Percentiles rank a stretch among this genome's conserved stretches.
These are phyloP conservation scores for Cryptocheilus praepositus DNA, from an alignment of 2,888 invertebrate genomes.

Conservation along the genomic window DNA sequence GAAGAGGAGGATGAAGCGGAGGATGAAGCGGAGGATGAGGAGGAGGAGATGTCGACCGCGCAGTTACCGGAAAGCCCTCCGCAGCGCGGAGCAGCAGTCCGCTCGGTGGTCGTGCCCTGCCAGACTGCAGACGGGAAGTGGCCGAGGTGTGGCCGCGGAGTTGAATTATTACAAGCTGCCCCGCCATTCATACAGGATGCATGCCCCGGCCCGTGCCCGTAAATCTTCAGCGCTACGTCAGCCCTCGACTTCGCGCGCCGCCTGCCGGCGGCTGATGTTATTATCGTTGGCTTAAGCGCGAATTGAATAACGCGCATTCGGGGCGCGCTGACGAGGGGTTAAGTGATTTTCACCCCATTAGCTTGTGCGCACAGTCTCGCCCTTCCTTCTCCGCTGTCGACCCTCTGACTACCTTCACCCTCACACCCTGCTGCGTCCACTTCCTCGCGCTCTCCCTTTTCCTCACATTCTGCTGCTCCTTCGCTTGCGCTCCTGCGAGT, in stretches of 20 bases:
- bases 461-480: not conserved
- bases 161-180: slow-evolving; percentile 73
- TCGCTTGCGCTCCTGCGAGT: too few species aligned
- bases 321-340: slow-evolving; percentile 60
- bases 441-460: not conserved
- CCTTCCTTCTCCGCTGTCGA: slow-evolving; percentile 26
- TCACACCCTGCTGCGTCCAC: not conserved
- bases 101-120: slow-evolving; percentile 61
- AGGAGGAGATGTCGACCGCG: slow-evolving; percentile 61
- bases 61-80: slow-evolving; percentile 68
- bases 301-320: slow-evolving; percentile 66
- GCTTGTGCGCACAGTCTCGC: slow-evolving; percentile 20
- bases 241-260: slow-evolving; percentile 62
- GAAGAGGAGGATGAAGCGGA: slow-evolving; percentile 25
- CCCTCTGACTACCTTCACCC: slow-evolving; percentile 16
- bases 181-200: slow-evolving; percentile 72
- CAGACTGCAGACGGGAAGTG: slow-evolving; percentile 70
- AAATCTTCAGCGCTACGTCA: slow-evolving; percentile 69
- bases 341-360: slow-evolving; percentile 67
- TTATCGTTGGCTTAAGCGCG: slow-evolving; percentile 66
- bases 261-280: slow-evolving; percentile 61
- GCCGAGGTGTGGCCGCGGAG: slow-evolving; percentile 72
- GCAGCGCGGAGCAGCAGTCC: slow-evolving; percentile 53
- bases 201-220: slow-evolving; percentile 66
- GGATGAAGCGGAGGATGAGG: slow-evolving; percentile 25